Evolutionary conservation across 1,140 invertebrate genomes (phyloP).

Genomic region (Nautilus pompilius): DNA sequence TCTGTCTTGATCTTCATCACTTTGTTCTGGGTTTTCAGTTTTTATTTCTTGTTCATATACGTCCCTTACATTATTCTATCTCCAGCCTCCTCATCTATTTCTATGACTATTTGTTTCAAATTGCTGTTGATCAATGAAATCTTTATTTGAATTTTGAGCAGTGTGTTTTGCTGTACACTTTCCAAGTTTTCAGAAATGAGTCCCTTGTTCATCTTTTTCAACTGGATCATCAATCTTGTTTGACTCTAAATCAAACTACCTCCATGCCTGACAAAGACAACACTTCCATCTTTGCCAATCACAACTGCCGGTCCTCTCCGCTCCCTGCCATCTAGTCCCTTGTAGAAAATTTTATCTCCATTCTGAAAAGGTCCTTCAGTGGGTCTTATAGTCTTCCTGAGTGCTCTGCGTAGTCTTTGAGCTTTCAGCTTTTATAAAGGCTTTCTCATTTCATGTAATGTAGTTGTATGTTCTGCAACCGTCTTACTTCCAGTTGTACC

Average conservation of each 20-base stretch:
- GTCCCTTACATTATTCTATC: too few relatives aligned
- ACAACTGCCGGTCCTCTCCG: conserved; percentile 19
- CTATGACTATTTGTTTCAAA: too few relatives aligned
- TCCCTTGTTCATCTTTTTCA: too few relatives aligned
- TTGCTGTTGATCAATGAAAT: too few relatives aligned
- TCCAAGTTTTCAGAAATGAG: too few relatives aligned
- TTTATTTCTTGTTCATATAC: too few relatives aligned
- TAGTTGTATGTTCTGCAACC: conserved; percentile 1
- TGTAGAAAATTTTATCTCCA: conserved; percentile 19
- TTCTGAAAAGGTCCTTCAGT: conserved; percentile 4
- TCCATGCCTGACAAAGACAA: conserved; percentile 21
- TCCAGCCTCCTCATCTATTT: too few relatives aligned
- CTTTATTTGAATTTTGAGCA: too few relatives aligned
- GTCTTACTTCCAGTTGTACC: conserved; percentile 6
- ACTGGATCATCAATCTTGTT: too few relatives aligned
- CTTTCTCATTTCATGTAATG: conserved; percentile 11
- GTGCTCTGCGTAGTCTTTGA: conserved; percentile 21
- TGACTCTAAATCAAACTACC: conserved; percentile 10
- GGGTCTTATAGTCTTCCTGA: conserved; percentile 10
- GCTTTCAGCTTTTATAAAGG: conserved; percentile 17
- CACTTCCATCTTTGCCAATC: conserved; percentile 16
- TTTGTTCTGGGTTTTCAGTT: too few relatives aligned
- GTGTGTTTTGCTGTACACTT: too few relatives aligned
- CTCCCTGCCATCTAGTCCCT: conserved; percentile 14
- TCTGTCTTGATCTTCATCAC: too few relatives aligned